Evolutionary conservation across 2,797 vertebrate genomes (phyloP).

Genomic region (Pelochelys cantorii): DNA sequence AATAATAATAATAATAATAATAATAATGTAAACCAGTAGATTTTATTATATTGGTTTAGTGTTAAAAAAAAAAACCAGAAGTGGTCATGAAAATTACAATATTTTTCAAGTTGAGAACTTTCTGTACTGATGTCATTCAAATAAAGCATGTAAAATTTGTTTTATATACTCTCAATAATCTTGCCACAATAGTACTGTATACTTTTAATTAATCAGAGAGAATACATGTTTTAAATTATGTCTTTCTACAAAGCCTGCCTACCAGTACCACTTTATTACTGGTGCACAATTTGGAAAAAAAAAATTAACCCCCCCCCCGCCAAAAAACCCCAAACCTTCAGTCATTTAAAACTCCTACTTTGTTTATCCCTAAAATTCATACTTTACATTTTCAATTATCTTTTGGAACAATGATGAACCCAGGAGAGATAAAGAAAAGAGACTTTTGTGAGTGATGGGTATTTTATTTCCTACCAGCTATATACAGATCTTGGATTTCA

Average conservation of each 20-base stretch:
- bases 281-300: not conserved
- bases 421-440: not conserved
- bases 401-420: not conserved
- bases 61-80: not conserved
- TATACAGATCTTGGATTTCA: not conserved
- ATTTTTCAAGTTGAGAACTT: not conserved
- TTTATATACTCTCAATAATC: not conserved
- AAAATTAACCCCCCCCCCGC: too few relatives aligned
- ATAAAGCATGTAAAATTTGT: not conserved
- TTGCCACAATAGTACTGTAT: not conserved
- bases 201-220: not conserved
- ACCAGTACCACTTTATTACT: not conserved
- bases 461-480: conserved; percentile 4
- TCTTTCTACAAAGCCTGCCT: not conserved
- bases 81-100: not conserved
- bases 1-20: not conserved
- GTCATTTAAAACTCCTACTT: not conserved
- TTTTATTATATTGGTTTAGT: not conserved
- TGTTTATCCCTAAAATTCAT: not conserved
- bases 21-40: not conserved
- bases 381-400: not conserved
- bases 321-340: not conserved
- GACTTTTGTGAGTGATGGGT: not conserved
- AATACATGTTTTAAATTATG: not conserved
- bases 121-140: not conserved